Base-by-base conservation (phyloP, 2,888 invertebrate species). In the Petrolisthes manimaculis region DNA sequence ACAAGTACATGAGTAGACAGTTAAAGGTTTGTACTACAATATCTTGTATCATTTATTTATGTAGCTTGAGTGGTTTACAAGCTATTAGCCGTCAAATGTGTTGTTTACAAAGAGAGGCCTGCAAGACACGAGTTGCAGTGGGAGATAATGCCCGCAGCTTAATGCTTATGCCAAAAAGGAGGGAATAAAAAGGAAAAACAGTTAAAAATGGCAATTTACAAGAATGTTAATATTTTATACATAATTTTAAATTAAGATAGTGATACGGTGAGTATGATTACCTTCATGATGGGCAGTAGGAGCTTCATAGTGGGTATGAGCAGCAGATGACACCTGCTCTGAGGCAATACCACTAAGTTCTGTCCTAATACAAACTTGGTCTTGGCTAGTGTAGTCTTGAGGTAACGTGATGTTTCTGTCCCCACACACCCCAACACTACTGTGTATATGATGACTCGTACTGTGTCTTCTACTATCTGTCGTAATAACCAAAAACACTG, bases 291-390 rank as follows among this genome's bases (percentile, higher is more conserved):
- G n/a, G 84, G 77, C n/a, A 89, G 18, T 9, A 89, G 21, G 2
- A 78, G 56, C 9, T 51, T 89, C 83, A 89, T 79, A n/a, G 67
- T 56, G 51, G 77, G 21, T 8, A 78, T 61, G 8, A 89, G 82
- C 53, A 89, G 82, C 21, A 51, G 24, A 14, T 67, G 82, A 51
- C 53, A 14, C n/a, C 9, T 84, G 81, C n/a, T 67, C 8, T 79
- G 75, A 12, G 88, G 80, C 8, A 89, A 81, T n/a, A 53, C 75
- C 9, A 82, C 24, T 3, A 86, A 55, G 69, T 75, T 67, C 0
- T 78, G 54, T 14, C 90, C 90, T 14, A 89, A 56, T n/a, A 90
- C 54, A 61, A 88, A 86, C 78, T 89, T 89, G 18, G 83, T 82
- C 21, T 78, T 74, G 56, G 86, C 86, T 6, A 90, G 69, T 14